Conservation (phyloP, 2,888 invertebrate genomes). For the Spicauda simplicius region DNA sequence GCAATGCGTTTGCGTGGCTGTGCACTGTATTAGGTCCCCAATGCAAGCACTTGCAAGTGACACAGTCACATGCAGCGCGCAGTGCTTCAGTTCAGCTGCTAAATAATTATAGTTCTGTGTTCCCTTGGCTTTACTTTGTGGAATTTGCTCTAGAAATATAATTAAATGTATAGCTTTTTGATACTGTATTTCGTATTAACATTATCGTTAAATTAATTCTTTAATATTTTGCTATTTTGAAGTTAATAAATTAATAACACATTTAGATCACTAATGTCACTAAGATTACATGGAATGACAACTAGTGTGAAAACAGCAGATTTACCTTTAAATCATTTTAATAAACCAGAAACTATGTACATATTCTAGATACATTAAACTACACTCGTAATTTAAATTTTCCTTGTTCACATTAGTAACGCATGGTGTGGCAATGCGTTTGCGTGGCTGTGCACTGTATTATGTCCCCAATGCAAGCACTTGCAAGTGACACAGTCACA, state of each 20-base stretch:
- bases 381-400: neutral
- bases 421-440: conserved; percentile 29
- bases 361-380: neutral
- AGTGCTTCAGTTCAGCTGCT: conserved; percentile 14
- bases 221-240: too few relatives aligned
- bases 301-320: too few relatives aligned
- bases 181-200: too few relatives aligned
- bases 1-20: conserved; percentile 23
- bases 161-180: too few relatives aligned
- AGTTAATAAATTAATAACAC: too few relatives aligned
- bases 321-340: too few relatives aligned
- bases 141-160: neutral
- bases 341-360: too few relatives aligned
- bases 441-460: conserved; percentile 19
- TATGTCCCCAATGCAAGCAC: conserved; percentile 22
- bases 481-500: conserved; percentile 33
- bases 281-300: too few relatives aligned
- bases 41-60: conserved; percentile 28
- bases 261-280: too few relatives aligned
- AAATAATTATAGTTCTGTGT: conserved; percentile 20
- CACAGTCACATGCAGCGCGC: conserved; percentile 25
- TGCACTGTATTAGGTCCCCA: conserved; percentile 27
- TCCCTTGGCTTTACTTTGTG: conserved; percentile 8
- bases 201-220: too few relatives aligned
- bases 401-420: conserved; percentile 17